These are phyloP conservation scores for Crenichthys baileyi DNA, from an alignment of 2,797 vertebrate species.

Conservation along the genomic window DNA sequence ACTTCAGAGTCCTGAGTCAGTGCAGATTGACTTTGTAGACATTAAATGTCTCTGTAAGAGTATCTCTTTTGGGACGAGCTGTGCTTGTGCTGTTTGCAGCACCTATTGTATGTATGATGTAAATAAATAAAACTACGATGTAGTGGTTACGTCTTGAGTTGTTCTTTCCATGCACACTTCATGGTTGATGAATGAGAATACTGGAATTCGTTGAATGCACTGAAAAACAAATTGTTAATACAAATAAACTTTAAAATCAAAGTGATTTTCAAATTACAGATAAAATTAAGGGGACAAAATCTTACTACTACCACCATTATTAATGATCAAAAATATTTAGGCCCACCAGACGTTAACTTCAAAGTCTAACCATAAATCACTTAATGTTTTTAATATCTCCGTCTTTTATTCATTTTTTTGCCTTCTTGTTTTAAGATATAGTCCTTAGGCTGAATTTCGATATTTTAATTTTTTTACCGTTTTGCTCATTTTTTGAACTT, in stretches of 20 bases:
- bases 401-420: neutral
- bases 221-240: neutral
- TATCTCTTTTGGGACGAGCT: slow-evolving; percentile 75
- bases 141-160: slow-evolving; percentile 46
- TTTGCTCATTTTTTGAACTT: neutral
- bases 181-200: neutral
- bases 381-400: neutral
- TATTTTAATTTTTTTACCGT: neutral
- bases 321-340: neutral
- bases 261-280: neutral
- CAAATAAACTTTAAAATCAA: neutral
- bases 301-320: no score
- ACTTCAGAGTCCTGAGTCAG: slow-evolving; percentile 69
- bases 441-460: neutral
- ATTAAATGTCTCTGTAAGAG: slow-evolving; percentile 62
- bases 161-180: slow-evolving; percentile 10
- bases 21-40: slow-evolving; percentile 76
- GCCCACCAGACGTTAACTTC: neutral
- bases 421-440: neutral
- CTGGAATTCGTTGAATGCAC: neutral
- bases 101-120: slow-evolving; percentile 63
- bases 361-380: neutral
- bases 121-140: slow-evolving; percentile 67
- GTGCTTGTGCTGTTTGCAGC: slow-evolving; percentile 67
- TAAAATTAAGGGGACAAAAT: neutral